Conservation (phyloP, 2,797 vertebrate species). For the Lophotriccus pileatus region DNA sequence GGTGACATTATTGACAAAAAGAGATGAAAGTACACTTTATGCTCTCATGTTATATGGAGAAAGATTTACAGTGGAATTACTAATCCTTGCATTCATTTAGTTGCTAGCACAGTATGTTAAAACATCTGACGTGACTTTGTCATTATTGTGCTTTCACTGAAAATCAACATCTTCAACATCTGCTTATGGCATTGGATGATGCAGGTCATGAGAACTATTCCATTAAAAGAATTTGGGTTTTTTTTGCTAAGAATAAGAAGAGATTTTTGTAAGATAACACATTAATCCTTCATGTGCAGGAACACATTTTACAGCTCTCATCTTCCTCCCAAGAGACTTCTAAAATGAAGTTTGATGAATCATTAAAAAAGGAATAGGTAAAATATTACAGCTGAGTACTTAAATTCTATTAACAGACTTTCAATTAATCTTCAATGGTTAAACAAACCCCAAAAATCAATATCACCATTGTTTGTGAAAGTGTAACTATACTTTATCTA, state of each 20-base stretch:
- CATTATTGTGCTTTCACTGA: background rate
- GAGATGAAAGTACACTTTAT: background rate
- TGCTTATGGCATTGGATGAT: background rate
- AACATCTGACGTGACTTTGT: background rate
- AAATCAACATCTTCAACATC: background rate
- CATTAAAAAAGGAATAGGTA: slow-evolving; percentile 56
- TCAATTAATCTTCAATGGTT: background rate
- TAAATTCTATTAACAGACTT: background rate
- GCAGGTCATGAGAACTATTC: background rate
- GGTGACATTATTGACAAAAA: background rate
- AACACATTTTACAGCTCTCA: background rate
- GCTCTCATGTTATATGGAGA: background rate
- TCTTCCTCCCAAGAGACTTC: background rate
- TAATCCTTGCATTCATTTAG: background rate
- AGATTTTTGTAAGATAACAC: background rate
- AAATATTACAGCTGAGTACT: background rate
- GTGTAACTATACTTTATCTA: background rate
- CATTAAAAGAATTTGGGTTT: background rate
- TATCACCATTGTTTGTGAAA: background rate
- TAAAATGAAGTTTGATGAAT: background rate
- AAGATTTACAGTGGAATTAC: background rate
- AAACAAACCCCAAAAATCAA: background rate
- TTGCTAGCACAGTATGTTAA: background rate
- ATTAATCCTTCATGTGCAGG: background rate
- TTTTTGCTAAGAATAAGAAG: background rate